Evolutionary conservation across 2,113 vertebrate species (phyloP).

Genomic region (Acanthisitta chloris): DNA sequence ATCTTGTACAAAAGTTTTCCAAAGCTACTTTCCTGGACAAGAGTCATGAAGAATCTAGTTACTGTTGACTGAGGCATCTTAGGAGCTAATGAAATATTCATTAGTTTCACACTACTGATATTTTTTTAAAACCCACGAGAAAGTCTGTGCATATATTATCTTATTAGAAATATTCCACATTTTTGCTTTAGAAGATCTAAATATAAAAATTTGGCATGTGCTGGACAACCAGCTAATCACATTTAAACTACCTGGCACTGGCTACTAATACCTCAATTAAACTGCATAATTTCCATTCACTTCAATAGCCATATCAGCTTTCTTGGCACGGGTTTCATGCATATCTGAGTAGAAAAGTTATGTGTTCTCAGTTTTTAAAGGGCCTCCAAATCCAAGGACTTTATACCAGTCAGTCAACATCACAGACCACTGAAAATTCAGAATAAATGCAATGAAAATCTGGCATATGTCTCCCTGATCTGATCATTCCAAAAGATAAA

Average conservation of each 20-base stretch:
- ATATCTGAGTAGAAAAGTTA: neutral
- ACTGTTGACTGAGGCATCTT: constrained; percentile 9
- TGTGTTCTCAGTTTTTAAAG: neutral
- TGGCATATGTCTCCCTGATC: neutral
- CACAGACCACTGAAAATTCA: constrained; percentile 1
- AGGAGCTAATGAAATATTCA: constrained; percentile 45
- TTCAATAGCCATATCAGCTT: neutral
- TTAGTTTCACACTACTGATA: constrained; percentile 9
- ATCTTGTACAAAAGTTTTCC: neutral
- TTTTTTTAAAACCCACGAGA: neutral
- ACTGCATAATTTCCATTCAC: neutral
- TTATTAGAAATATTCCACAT: neutral
- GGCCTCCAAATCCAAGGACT: neutral
- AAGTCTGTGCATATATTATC: neutral
- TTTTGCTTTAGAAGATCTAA: neutral
- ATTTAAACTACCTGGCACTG: constrained; percentile 1
- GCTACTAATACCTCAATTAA: neutral
- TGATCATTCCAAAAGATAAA: neutral
- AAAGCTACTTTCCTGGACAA: neutral
- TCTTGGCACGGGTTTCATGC: neutral
- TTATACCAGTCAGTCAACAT: neutral
- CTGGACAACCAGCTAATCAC: neutral
- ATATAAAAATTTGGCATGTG: neutral
- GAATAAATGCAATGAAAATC: neutral
- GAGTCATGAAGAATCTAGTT: neutral